These are phyloP conservation scores for Pogonomyrmex barbatus DNA, from an alignment of 1,140 invertebrate species.

Conservation along the genomic window DNA sequence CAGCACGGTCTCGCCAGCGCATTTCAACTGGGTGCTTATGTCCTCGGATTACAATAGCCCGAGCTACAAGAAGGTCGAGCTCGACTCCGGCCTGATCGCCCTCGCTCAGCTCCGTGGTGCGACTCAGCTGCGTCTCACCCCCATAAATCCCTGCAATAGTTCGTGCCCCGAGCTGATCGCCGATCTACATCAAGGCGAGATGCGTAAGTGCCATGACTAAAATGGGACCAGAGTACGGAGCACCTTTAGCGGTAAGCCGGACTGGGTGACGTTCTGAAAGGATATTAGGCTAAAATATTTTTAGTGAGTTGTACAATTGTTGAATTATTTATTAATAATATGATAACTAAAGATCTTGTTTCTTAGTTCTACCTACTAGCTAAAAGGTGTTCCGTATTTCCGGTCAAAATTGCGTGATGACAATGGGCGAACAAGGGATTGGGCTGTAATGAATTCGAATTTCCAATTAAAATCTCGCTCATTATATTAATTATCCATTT, in stretches of 20 bases:
- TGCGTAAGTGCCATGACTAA: conserved; percentile 86
- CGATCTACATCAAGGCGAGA: conserved; percentile 90
- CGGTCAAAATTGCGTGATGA: background rate
- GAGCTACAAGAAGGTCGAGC: conserved; percentile 91
- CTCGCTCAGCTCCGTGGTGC: conserved; percentile 91
- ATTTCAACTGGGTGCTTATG: conserved; percentile 93
- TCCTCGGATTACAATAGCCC: conserved; percentile 91
- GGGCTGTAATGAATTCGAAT: conserved; percentile 42
- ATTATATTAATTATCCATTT: conserved; percentile 49
- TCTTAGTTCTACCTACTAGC: background rate
- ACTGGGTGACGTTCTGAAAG: background rate
- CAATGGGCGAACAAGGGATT: background rate
- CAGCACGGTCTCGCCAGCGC: conserved; percentile 90
- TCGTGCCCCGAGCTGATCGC: conserved; percentile 89
- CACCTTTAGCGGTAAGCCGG: conserved; percentile 10
- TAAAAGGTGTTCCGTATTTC: conserved; percentile 42
- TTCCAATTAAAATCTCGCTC: conserved; percentile 12
- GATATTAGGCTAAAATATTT: background rate
- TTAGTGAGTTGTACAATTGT: conserved; percentile 19
- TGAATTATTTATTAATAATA: conserved; percentile 14
- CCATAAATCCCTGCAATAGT: conserved; percentile 90
- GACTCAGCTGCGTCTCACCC: conserved; percentile 88
- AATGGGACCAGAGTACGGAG: conserved; percentile 14
- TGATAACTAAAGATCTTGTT: background rate
- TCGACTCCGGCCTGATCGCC: conserved; percentile 90